Conservation (phyloP, 1,140 invertebrate species). For the Neodiprion pinetum region DNA sequence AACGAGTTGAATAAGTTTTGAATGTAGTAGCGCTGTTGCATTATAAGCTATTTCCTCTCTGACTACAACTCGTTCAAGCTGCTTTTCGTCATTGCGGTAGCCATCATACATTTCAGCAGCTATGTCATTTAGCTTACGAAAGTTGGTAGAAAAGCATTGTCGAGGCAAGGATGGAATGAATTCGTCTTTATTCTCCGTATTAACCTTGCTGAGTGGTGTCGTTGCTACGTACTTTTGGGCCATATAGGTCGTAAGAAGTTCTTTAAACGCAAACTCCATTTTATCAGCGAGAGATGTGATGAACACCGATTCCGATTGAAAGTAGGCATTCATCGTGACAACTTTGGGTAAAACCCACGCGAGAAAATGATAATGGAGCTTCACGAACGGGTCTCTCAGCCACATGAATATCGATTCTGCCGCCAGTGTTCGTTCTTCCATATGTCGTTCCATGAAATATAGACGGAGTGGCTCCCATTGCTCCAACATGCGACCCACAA, state of each 20-base stretch:
- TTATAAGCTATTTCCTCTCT: no score
- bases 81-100: no score
- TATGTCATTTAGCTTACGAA: no score
- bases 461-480: no score
- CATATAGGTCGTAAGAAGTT: slow-evolving; percentile 25
- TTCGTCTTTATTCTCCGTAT: slow-evolving; percentile 23
- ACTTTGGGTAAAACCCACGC: slow-evolving; percentile 26
- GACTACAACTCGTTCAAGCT: no score
- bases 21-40: no score
- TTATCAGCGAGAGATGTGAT: slow-evolving; percentile 24
- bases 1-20: no score
- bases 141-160: no score
- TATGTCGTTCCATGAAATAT: slow-evolving; percentile 40
- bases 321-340: slow-evolving; percentile 20
- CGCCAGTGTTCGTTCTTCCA: slow-evolving; percentile 23
- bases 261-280: slow-evolving; percentile 21
- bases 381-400: slow-evolving; percentile 25
- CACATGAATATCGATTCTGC: slow-evolving; percentile 23
- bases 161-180: no score
- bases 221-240: slow-evolving; percentile 15
- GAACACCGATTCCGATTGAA: slow-evolving; percentile 19
- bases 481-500: no score
- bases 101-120: no score
- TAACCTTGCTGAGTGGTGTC: slow-evolving; percentile 12
- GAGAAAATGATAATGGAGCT: slow-evolving; percentile 21